Conservation (phyloP, 1,140 invertebrate species). For the Stenopsyche tienmushanensis region DNA sequence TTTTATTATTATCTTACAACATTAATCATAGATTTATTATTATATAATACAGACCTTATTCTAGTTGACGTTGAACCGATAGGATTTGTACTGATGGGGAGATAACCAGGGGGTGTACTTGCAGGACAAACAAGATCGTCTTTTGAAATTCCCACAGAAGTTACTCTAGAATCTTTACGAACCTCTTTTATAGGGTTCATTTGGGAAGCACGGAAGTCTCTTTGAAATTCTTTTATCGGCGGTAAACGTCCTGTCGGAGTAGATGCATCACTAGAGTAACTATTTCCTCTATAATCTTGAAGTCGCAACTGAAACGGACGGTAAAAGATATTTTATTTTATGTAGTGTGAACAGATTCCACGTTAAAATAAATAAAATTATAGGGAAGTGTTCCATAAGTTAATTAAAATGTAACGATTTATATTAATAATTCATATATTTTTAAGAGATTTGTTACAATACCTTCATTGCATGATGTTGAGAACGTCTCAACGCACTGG, state of each 20-base stretch:
- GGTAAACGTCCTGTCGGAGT: slow-evolving; percentile 65
- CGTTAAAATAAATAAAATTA: not conserved
- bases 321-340: not conserved
- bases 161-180: slow-evolving; percentile 48
- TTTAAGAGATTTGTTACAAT: slow-evolving; percentile 24
- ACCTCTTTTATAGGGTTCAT: slow-evolving; percentile 49
- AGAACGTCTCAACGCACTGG: slow-evolving; percentile 62
- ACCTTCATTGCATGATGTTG: slow-evolving; percentile 77
- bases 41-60: slow-evolving; percentile 63
- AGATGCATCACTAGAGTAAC: slow-evolving; percentile 50
- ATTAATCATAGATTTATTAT: not conserved
- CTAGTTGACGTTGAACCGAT: slow-evolving; percentile 66
- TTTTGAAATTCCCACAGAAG: slow-evolving; percentile 38
- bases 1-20: no score
- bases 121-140: slow-evolving; percentile 19
- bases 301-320: slow-evolving; percentile 49
- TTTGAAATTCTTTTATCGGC: slow-evolving; percentile 81
- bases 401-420: no score
- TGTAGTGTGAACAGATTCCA: not conserved
- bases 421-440: no score
- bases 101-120: slow-evolving; percentile 43
- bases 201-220: slow-evolving; percentile 59
- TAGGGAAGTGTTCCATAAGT: not conserved
- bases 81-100: slow-evolving; percentile 50
- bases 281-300: slow-evolving; percentile 60